Base-by-base conservation (phyloP, 2,888 invertebrate genomes). In the Drosophila crucigera region DNA sequence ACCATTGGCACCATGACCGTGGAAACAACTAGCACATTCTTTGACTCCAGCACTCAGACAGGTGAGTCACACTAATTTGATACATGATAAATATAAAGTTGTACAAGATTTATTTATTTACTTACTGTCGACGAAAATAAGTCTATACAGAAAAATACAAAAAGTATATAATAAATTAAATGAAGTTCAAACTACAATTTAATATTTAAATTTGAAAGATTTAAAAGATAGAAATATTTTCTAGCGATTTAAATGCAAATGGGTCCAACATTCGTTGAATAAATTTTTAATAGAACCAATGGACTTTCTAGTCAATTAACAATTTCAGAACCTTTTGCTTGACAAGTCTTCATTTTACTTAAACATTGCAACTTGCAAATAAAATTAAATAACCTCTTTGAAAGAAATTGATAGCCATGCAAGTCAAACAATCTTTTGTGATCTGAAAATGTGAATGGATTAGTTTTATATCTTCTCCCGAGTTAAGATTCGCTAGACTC, bases 1-100 rank as follows among this genome's bases (percentile, higher is more conserved):
- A 98, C 98, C 33, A 96, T 98, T 80, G 97, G 97, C 37, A 97
- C 97, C 43, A 98, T 98, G 98, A 97, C 97, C 0, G 97, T 98
- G 33, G 98, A 98, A 93, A 98, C 98, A 4, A 97, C 97, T 6
- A 97, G 97, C 93, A 97, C 97, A 1, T 97, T 97, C 93, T 98
- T 97, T 92, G 98, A 98, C 94, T 97, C 97, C 82, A 97, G 97
- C 93, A 98, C 98, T 33, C 98, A 98, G 94, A 98, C 98, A 92
- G 98, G 98, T 97, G 91, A 96, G 96, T 94, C 3, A 1, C 4
- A 22, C 11, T 35, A 35, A 14, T 35, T 35, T 35, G 11, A 33
- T 10, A 1, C 33, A 35, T 4, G 14, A 10, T 33, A 33, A 10
- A 10, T 2, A 31, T 31, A 31, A 9, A 35, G 4, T 35, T 35